Base-by-base conservation (phyloP, 2,113 vertebrate genomes). In the human (Homo sapiens) region DNA sequence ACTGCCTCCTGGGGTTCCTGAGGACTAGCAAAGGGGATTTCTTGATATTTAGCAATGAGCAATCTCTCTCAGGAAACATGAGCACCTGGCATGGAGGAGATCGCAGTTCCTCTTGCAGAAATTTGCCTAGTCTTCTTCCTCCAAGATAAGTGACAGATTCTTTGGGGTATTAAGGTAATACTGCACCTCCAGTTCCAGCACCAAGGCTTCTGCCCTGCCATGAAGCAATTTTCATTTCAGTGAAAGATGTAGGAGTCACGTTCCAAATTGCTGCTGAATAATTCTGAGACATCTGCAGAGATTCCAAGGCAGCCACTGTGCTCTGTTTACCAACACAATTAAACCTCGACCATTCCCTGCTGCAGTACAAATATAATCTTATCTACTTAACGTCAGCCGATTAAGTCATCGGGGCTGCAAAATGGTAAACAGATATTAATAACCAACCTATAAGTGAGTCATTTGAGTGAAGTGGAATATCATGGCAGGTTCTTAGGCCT, bases 291-390 rank as follows among this genome's bases (percentile, higher is more conserved):
- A 82, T 97, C 97, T 95, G 93, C 95, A 90, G 97, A 97, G 85
- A 97, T 81, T 78, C 10, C 40, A 30, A 38, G 61, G 92, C 98
- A 98, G 98, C 95, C 97, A 84, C 98, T 93, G 3, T 80, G 91
- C 98, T 98, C 97, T 98, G 97, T 98, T 98, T 97, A 98, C 98
- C 97, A 98, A 98, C 97, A 97, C 98, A 98, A 97, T 98, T 98
- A 98, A 98, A 96, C 78, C 96, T 68, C 90, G n/a, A 80, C 95
- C 97, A 94, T 95, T 96, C 97, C 96, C 97, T 68, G 85, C 66
- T 22, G 79, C 97, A 96, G 90, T 50, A 96, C 96, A 98, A 87
- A 98, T 84, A 98, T 88, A 97, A 98, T 98, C 98, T 98, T 98
- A 98, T 97, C 98, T 97, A 30, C 97, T 98, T 98, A 97, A 98